A percentile compares a stretch with the other conserved stretches of the same genome.
phyloP scores from a whole-genome alignment of 2,113 vertebrate species.

The Sturnus vulgaris region DNA sequence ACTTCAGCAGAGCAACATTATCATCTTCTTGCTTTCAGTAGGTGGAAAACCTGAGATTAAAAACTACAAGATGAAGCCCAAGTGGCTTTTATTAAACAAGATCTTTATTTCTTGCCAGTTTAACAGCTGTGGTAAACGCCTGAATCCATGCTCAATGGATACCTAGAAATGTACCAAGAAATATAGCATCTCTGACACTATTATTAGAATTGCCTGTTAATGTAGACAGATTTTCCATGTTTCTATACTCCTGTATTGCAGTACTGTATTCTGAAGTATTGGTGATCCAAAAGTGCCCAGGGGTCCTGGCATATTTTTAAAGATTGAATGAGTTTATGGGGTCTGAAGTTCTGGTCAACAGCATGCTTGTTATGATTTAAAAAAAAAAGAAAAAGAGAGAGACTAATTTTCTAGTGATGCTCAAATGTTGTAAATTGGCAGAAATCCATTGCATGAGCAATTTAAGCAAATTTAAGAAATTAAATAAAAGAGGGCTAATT shows the following conservation, averaged over 20 bases:
- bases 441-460: not conserved
- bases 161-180: not conserved
- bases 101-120: not conserved
- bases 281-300: not conserved
- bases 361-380: accelerated
- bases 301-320: not conserved
- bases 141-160: not conserved
- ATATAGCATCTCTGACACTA: not conserved
- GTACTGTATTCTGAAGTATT: not conserved
- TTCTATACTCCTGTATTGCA: not conserved
- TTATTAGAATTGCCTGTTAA: not conserved
- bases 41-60: not conserved
- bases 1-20: not conserved
- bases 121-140: not conserved
- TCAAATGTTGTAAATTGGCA: not conserved
- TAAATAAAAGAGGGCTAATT: not conserved
- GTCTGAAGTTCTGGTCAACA: not conserved
- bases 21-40: not conserved
- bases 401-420: not conserved
- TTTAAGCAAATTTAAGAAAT: not conserved
- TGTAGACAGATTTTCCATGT: not conserved
- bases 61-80: not conserved
- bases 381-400: not conserved
- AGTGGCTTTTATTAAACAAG: not conserved
- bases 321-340: not conserved